These are phyloP conservation scores for Molanna angustata DNA, from an alignment of 2,888 invertebrate species.

Conservation along the genomic window DNA sequence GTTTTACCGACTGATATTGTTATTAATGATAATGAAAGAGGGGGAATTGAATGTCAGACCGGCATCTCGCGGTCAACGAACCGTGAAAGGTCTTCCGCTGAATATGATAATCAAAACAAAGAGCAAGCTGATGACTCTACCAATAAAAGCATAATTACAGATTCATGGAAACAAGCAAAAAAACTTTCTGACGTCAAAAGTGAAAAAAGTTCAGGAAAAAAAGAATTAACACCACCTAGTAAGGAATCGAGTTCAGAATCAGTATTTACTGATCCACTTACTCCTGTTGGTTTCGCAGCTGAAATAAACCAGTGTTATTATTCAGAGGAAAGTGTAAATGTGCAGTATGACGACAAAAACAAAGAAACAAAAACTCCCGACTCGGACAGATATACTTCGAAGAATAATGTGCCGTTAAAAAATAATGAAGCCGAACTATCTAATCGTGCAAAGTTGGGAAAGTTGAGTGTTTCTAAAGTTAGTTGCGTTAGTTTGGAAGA, in stretches of 20 bases:
- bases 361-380: constrained; percentile 33
- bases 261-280: constrained; percentile 71
- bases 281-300: constrained; percentile 57
- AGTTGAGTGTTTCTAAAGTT: constrained; percentile 44
- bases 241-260: constrained; percentile 67
- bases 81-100: constrained; percentile 43
- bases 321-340: constrained; percentile 56
- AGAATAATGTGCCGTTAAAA: constrained; percentile 37
- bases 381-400: constrained; percentile 14
- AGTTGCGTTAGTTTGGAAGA: constrained; percentile 43
- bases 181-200: constrained; percentile 26
- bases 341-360: constrained; percentile 32
- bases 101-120: constrained; percentile 29
- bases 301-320: constrained; percentile 63
- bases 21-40: constrained; percentile 45
- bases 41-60: constrained; percentile 48
- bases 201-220: constrained; percentile 13
- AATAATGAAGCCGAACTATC: constrained; percentile 7
- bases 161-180: constrained; percentile 39
- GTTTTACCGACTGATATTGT: constrained; percentile 34
- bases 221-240: constrained; percentile 46
- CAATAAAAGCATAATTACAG: constrained; percentile 33
- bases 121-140: background rate
- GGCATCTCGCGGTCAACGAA: constrained; percentile 48
- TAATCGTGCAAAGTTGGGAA: constrained; percentile 36